Percentiles rank a stretch among this genome's conserved stretches.
These are phyloP conservation scores for Perca fluviatilis DNA, from an alignment of 2,113 vertebrate species.

Conservation along the genomic window DNA sequence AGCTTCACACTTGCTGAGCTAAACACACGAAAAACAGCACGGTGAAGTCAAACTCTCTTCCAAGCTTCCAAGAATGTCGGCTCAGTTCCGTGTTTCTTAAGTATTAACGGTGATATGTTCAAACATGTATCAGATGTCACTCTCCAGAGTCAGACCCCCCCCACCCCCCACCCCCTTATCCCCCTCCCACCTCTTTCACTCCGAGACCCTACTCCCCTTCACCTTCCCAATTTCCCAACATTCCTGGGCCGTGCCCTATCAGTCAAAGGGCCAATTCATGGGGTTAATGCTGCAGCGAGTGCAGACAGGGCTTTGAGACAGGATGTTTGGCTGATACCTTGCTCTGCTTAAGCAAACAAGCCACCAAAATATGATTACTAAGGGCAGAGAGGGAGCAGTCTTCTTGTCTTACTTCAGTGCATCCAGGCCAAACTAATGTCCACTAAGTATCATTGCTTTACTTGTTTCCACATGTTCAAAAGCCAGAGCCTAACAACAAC, in stretches of 20 bases:
- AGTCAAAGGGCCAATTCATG: slow-evolving; percentile 85
- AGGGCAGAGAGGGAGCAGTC: slow-evolving; percentile 77
- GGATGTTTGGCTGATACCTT: slow-evolving; percentile 89
- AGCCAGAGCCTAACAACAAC: slow-evolving; percentile 36
- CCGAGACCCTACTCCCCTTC: slow-evolving; percentile 66
- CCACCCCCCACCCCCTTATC: slow-evolving; percentile 51
- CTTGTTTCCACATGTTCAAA: slow-evolving; percentile 65
- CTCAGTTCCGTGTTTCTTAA: slow-evolving; percentile 61
- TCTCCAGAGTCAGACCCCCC: slow-evolving; percentile 67
- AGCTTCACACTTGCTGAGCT: slow-evolving; percentile 39
- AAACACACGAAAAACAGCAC: slow-evolving; percentile 36
- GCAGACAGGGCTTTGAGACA: slow-evolving; percentile 86
- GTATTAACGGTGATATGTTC: slow-evolving; percentile 77
- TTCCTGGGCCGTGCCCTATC: slow-evolving; percentile 81
- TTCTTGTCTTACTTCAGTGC: slow-evolving; percentile 65
- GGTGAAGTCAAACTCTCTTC: slow-evolving; percentile 38
- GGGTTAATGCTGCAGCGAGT: slow-evolving; percentile 78
- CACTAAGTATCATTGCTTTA: slow-evolving; percentile 62
- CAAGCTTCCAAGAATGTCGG: slow-evolving; percentile 64
- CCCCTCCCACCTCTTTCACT: slow-evolving; percentile 67
- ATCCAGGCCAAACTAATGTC: slow-evolving; percentile 65
- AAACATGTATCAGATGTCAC: slow-evolving; percentile 81
- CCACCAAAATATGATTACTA: slow-evolving; percentile 85
- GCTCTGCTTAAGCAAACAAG: slow-evolving; percentile 90
- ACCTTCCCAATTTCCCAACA: slow-evolving; percentile 81